Evolutionary conservation across 2,113 vertebrate genomes (phyloP).

Genomic region (Amphiprion ocellaris): DNA sequence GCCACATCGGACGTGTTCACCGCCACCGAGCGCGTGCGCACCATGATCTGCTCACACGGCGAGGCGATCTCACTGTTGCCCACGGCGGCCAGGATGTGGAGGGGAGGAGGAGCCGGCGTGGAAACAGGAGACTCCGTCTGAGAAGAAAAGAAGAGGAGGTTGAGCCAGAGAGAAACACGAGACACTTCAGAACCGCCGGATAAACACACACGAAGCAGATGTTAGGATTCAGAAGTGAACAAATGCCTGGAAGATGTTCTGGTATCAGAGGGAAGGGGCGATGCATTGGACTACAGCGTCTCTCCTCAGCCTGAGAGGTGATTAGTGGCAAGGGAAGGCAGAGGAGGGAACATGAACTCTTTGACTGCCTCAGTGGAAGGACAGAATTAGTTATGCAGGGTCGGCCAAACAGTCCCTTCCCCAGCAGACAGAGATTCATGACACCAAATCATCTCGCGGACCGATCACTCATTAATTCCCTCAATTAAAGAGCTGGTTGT

Average conservation of each 20-base stretch:
- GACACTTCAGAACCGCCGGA: conserved; percentile 53
- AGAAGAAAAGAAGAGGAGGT: conserved; percentile 53
- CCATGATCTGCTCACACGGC: conserved; percentile 99
- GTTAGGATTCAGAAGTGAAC: conserved; percentile 55
- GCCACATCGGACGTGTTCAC: conserved; percentile 98
- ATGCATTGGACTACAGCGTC: conserved; percentile 23
- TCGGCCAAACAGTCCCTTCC: conserved; percentile 52
- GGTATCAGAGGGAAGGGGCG: conserved; percentile 17
- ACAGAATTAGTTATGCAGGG: conserved; percentile 67
- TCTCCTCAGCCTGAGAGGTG: conserved; percentile 52
- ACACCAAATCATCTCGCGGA: conserved; percentile 71
- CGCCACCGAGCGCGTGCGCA: conserved; percentile 96
- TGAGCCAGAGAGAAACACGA: conserved; percentile 47
- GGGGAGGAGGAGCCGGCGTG: conserved; percentile 92
- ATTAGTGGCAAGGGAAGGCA: conserved; percentile 54
- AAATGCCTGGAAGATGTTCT: conserved; percentile 43
- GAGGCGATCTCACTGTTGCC: conserved; percentile 95
- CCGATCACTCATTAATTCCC: conserved; percentile 79
- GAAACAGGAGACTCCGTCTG: conserved; percentile 98
- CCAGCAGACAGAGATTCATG: conserved; percentile 46
- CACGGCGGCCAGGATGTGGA: conserved; percentile 93
- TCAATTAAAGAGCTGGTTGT: conserved; percentile 73
- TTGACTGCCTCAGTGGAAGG: conserved; percentile 41
- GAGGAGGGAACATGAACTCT: conserved; percentile 43
- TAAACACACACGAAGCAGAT: conserved; percentile 64